Base-by-base conservation (phyloP, 2,113 vertebrate species). In the Corydoras sp. region DNA sequence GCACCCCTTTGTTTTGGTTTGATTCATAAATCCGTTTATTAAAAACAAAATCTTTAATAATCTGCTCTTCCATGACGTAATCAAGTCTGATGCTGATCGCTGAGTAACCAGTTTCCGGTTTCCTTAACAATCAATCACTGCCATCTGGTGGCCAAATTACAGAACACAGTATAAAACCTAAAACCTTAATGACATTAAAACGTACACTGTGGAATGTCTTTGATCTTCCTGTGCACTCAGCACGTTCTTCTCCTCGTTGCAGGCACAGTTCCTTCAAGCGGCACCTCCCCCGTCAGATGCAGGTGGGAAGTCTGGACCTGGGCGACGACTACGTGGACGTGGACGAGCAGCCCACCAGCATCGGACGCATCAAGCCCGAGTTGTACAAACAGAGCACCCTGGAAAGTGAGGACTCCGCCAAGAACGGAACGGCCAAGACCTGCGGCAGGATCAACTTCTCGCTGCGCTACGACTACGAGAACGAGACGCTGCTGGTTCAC, bases 221-320 rank as follows among this genome's bases (percentile, higher is more conserved):
- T 43, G 35, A 43, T 43, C 35, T 2, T 43, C 2, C 35, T 43
- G 35, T 43, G 35, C 35, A 43, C 35, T 43, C 35, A 43, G 35
- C 7, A 43, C 18, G 18, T 24, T 24, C 18, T 24, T 24, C 18
- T 24, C 18, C 18, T 24, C 18, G 18, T 24, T 24, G 18, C 65
- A 93, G 93, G 80, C 92, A 94, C 82, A 93, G 89, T 80, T 94
- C 93, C 69, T 94, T 94, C 83, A 85, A 89, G 79, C 91, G 78
- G 30, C 72, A 81, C 85, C 69, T 79, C 32, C 71, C 81, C 0
- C 66, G 77, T 35, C 78, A 71, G 13, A 68, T 83, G 79, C 79
- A 86, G 62, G 68, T 83, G 32, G 76, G 82, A 58, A 84, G 85
- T 66, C 77, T 70, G 0, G 82, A 84, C 54, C 76, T 83, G 32